These are phyloP conservation scores for Globicephala melas DNA, from an alignment of 2,113 vertebrate genomes.

Conservation along the genomic window DNA sequence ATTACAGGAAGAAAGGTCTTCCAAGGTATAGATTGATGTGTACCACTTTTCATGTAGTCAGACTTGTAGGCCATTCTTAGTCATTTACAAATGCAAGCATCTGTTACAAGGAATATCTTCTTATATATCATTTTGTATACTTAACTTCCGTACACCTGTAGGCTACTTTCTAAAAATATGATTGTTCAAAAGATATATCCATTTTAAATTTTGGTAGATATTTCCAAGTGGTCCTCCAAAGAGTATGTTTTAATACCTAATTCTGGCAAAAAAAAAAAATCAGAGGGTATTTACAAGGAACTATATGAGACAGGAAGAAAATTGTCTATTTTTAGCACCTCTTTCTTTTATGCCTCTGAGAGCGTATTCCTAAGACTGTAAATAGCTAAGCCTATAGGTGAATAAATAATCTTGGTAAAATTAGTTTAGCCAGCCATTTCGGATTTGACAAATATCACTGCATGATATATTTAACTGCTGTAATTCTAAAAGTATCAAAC, in stretches of 20 bases:
- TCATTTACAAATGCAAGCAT: neutral
- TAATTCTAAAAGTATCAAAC: neutral
- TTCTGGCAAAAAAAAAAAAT: neutral
- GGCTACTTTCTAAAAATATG: neutral
- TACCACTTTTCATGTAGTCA: neutral
- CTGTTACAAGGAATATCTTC: neutral
- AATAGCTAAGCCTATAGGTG: neutral
- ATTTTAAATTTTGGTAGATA: neutral
- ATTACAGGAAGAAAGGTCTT: neutral
- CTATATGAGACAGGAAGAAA: neutral
- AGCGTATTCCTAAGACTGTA: neutral
- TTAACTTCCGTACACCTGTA: neutral
- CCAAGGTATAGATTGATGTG: neutral
- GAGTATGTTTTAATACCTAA: neutral
- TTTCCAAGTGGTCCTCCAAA: neutral
- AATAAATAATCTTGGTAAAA: neutral
- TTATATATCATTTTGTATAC: neutral
- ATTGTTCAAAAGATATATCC: neutral
- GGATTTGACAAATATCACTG: neutral
- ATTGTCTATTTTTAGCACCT: neutral
- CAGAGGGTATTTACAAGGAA: neutral
- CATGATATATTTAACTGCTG: neutral
- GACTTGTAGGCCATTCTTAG: neutral
- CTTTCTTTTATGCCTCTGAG: neutral
- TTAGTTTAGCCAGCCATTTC: neutral